Percentiles rank a stretch among this genome's conserved stretches.
phyloP scores from a whole-genome alignment of 2,797 vertebrate species.

The Microchirus variegatus region DNA sequence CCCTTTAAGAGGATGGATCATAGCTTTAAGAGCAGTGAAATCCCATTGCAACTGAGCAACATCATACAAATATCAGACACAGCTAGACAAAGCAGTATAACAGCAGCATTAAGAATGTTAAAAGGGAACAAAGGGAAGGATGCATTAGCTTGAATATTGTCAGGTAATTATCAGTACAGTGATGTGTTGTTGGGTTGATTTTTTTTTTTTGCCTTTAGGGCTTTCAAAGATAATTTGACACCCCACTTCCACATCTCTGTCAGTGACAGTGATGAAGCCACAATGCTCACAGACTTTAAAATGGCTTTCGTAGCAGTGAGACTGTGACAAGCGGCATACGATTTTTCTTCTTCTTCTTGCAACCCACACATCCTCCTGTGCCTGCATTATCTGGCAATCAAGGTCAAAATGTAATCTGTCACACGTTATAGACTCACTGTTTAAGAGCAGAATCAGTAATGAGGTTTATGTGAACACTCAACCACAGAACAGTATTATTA shows the following conservation, averaged over 20 bases:
- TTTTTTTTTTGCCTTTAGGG: conserved; percentile 19
- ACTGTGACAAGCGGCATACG: conserved; percentile 1
- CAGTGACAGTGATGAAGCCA: conserved; percentile 24
- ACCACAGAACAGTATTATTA: conserved; percentile 51
- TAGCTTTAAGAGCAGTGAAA: no score
- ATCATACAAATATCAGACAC: no score
- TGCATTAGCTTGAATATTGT: background rate
- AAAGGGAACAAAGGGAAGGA: background rate
- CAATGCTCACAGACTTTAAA: background rate
- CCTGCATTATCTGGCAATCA: conserved; percentile 5
- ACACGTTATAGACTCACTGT: conserved; percentile 16
- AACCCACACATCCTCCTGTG: conserved; percentile 20
- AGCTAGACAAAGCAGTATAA: conserved; percentile 5
- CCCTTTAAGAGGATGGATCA: no score
- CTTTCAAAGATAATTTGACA: conserved; percentile 32
- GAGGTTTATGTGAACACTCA: conserved; percentile 37
- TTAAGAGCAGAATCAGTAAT: conserved; percentile 30
- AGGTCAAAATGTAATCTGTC: conserved; percentile 34
- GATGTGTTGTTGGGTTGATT: background rate
- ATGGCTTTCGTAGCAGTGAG: conserved; percentile 3
- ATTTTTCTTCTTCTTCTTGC: background rate
- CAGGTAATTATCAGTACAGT: conserved; percentile 23
- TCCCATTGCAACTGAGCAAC: no score
- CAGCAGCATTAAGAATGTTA: background rate
- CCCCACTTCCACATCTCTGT: conserved; percentile 26